A percentile compares a stretch with the other conserved stretches of the same genome.
phyloP scores from a whole-genome alignment of 2,888 invertebrate genomes.

The Anaspis maculata region DNA sequence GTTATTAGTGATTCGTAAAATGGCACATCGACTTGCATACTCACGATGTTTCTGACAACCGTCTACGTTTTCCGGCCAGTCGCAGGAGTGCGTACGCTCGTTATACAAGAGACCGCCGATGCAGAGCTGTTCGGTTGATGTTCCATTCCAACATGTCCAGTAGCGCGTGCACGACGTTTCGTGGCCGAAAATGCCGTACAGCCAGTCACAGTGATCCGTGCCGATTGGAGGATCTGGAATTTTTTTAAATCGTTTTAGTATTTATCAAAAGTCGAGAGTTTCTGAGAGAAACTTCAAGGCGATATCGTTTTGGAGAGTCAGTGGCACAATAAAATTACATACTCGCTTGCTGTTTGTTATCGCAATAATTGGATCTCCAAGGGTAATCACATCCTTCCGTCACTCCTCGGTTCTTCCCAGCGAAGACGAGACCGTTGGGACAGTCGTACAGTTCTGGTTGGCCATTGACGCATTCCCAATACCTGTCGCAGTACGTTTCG shows the following conservation, averaged over 20 bases:
- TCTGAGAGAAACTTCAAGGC: too few species aligned
- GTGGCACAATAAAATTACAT: too few species aligned
- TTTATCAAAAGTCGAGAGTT: background rate
- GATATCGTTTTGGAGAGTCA: too few species aligned
- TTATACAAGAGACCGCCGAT: conserved; percentile 87
- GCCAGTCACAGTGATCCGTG: conserved; percentile 84
- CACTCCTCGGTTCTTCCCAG: conserved; percentile 79
- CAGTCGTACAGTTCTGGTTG: conserved; percentile 81
- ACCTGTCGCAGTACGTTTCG: conserved; percentile 71
- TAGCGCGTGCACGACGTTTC: conserved; percentile 89
- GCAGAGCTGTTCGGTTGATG: conserved; percentile 84
- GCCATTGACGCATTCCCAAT: conserved; percentile 82
- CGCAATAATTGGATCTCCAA: conserved; percentile 83
- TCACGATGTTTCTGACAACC: conserved; percentile 92
- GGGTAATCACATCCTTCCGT: conserved; percentile 87
- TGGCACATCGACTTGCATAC: conserved; percentile 35
- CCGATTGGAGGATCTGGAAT: conserved; percentile 68
- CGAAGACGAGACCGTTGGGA: conserved; percentile 83
- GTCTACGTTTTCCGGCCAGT: conserved; percentile 90
- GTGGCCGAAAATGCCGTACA: conserved; percentile 89
- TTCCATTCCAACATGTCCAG: conserved; percentile 94
- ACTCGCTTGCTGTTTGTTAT: conserved; percentile 70
- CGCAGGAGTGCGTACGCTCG: conserved; percentile 83
- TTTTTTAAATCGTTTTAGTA: conserved; percentile 1
- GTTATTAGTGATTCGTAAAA: background rate